Conservation (phyloP, 2,797 vertebrate genomes). For the Chiroxiphia lanceolata region DNA sequence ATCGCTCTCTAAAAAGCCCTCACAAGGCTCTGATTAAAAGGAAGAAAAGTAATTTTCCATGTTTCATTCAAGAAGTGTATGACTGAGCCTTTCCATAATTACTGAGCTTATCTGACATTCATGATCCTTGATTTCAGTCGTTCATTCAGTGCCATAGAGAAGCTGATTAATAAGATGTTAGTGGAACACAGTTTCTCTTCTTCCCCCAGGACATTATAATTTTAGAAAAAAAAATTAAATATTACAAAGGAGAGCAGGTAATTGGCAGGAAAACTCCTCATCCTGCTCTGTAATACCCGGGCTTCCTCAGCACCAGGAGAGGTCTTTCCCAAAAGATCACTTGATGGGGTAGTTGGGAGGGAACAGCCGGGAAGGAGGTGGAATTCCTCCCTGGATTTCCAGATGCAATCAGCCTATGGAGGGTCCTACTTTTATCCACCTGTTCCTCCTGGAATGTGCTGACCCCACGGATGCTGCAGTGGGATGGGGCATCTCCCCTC, state of each 20-base stretch:
- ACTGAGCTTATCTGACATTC: conserved; percentile 56
- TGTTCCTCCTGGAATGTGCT: not conserved
- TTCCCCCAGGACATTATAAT: conserved; percentile 12
- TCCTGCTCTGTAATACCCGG: not conserved
- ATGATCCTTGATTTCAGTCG: conserved; percentile 28
- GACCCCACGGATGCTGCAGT: not conserved
- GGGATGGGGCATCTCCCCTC: not conserved
- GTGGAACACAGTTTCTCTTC: conserved; percentile 12
- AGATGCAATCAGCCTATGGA: not conserved
- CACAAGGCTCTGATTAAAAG: conserved; percentile 9
- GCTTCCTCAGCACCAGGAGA: not conserved
- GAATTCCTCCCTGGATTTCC: not conserved
- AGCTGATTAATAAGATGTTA: conserved; percentile 43
- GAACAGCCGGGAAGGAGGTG: not conserved
- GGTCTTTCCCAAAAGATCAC: not conserved
- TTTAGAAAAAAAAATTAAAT: conserved; percentile 9
- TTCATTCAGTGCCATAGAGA: not conserved
- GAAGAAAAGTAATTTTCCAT: not conserved
- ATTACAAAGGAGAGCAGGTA: not conserved
- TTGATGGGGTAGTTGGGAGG: not conserved
- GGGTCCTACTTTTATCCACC: not conserved
- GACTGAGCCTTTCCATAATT: conserved; percentile 52
- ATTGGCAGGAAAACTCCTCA: not conserved
- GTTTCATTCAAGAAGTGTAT: conserved; percentile 4
- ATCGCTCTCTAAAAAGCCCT: not conserved